phyloP scores from a whole-genome alignment of 30 jellyfish, hydroid and myxozoan species.

The Sanderia malayensis region DNA sequence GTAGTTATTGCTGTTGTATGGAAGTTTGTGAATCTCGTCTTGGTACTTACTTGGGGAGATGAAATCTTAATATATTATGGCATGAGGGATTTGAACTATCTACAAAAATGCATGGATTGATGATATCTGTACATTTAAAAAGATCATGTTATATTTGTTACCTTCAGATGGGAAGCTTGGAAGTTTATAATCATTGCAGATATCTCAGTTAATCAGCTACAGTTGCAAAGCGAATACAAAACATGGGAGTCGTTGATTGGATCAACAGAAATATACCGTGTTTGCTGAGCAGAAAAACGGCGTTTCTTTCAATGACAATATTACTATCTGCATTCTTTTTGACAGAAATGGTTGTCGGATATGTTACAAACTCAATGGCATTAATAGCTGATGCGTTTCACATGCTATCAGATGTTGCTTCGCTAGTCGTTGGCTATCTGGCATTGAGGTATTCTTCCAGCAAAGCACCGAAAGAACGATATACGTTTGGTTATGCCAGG shows the following conservation, averaged over 20 bases:
- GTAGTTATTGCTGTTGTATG: no score
- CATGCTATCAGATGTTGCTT: conserved; percentile 96
- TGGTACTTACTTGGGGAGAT: no score
- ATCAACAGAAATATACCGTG: conserved; percentile 78
- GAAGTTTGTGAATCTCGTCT: no score
- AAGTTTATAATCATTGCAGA: no score
- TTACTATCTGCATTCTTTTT: conserved; percentile 74
- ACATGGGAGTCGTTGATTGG: conserved; percentile 80
- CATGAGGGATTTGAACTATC: no score
- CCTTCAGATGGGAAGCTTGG: no score
- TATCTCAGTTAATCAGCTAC: no score
- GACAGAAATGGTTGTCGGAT: conserved; percentile 91
- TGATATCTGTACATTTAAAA: no score
- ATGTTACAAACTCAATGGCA: conserved; percentile 97
- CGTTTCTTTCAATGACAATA: conserved; percentile 87
- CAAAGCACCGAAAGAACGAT: conserved; percentile 71
- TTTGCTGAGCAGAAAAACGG: conserved; percentile 74
- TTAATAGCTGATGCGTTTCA: conserved; percentile 96
- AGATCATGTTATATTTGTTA: no score
- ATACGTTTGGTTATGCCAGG: conserved; percentile 95
- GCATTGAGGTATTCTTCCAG: conserved; percentile 72
- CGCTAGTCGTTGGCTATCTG: conserved; percentile 88
- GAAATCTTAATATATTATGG: no score
- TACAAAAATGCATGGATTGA: no score
- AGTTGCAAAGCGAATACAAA: background rate